These are phyloP conservation scores for Patella pellucida DNA, from an alignment of 2,888 invertebrate genomes.

Conservation along the genomic window DNA sequence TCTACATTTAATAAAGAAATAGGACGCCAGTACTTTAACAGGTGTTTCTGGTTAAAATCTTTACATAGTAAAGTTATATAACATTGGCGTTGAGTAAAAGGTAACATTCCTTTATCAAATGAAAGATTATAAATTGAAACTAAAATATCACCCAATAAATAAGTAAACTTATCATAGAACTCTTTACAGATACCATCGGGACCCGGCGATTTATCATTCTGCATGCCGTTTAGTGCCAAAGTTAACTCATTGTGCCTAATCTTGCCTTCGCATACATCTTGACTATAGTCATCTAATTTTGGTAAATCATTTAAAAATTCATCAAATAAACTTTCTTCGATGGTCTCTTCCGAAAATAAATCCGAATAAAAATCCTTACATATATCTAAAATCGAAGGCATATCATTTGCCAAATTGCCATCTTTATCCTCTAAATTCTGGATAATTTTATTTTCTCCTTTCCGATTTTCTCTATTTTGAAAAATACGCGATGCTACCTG, in stretches of 20 bases:
- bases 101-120: slow-evolving; percentile 27
- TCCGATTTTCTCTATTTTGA: too few relatives aligned
- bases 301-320: slow-evolving; percentile 17
- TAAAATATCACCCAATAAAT: slow-evolving; percentile 27
- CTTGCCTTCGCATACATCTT: slow-evolving; percentile 5
- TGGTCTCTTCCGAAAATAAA: slow-evolving; percentile 16
- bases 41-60: slow-evolving; percentile 29
- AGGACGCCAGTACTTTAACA: slow-evolving; percentile 42
- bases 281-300: slow-evolving; percentile 1
- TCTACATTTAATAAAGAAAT: slow-evolving; percentile 44
- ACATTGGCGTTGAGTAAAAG: slow-evolving; percentile 22
- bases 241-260: slow-evolving; percentile 12
- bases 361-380: slow-evolving; percentile 17
- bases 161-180: slow-evolving; percentile 33
- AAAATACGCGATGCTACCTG: not conserved
- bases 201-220: slow-evolving; percentile 36
- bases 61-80: slow-evolving; percentile 39
- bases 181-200: slow-evolving; percentile 40
- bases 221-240: slow-evolving; percentile 27
- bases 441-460: not conserved
- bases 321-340: slow-evolving; percentile 15
- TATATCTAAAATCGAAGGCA: slow-evolving; percentile 8
- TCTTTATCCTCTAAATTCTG: not conserved
- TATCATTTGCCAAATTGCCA: not conserved
- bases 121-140: slow-evolving; percentile 21